Conservation (phyloP, 1,140 invertebrate genomes). For the Drosophila azteca region DNA sequence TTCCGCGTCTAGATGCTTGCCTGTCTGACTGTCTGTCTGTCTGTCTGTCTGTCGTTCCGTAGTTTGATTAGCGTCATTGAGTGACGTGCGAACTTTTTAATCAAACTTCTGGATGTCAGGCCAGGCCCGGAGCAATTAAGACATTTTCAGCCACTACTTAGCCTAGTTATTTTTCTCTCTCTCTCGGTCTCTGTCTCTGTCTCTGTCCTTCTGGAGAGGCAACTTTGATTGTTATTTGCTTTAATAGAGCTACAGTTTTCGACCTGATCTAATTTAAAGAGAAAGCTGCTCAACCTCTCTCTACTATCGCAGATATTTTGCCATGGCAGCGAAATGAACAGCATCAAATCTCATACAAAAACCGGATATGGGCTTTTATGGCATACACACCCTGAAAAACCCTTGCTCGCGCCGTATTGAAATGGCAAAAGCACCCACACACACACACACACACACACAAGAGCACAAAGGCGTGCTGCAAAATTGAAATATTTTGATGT, state of each 20-base stretch:
- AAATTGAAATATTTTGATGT: conserved; percentile 81
- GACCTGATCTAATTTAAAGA: conserved; percentile 74
- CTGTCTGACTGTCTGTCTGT: no score
- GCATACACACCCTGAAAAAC: neutral
- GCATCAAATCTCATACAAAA: conserved; percentile 67
- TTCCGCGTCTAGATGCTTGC: no score
- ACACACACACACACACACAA: no score
- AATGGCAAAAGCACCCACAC: conserved; percentile 53
- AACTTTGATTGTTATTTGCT: no score
- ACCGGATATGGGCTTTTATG: conserved; percentile 57
- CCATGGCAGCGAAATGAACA: neutral
- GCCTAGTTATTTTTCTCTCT: no score
- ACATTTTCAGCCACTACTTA: conserved; percentile 28
- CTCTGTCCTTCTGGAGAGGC: neutral
- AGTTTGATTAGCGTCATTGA: conserved; percentile 71
- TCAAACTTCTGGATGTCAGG: conserved; percentile 61
- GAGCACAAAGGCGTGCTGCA: conserved; percentile 69
- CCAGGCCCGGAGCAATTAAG: conserved; percentile 47
- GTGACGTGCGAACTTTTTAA: conserved; percentile 75
- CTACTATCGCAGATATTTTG: no score
- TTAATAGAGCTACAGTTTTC: neutral
- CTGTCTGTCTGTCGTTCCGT: conserved; percentile 1
- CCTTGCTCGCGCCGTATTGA: conserved; percentile 42
- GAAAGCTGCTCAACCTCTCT: neutral
- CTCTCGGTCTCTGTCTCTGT: neutral